phyloP scores from a whole-genome alignment of 2,888 invertebrate genomes.

The Tetanocera ferruginea region DNA sequence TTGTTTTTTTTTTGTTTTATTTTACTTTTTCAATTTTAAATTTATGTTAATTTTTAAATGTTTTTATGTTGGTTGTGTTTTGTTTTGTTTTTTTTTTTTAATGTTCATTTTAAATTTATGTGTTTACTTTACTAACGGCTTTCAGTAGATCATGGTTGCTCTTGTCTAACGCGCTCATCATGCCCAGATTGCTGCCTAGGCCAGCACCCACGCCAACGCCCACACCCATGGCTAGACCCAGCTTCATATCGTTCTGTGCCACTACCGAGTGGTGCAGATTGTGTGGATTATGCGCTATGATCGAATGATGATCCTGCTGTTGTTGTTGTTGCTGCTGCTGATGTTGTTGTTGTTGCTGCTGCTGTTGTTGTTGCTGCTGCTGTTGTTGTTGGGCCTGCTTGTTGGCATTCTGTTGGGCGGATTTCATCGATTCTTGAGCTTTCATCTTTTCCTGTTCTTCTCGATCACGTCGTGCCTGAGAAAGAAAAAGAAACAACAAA shows the following conservation, averaged over 20 bases:
- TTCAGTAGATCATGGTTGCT: constrained; percentile 69
- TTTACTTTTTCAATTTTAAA: constrained; percentile 34
- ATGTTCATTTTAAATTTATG: constrained; percentile 62
- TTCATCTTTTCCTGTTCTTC: constrained; percentile 94
- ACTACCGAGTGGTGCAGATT: constrained; percentile 70
- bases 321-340: constrained; percentile 64
- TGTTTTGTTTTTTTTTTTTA: constrained; percentile 41
- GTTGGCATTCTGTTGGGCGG: constrained; percentile 83
- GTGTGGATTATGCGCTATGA: constrained; percentile 70
- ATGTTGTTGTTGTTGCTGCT: constrained; percentile 61
- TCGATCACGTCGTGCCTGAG: constrained; percentile 83
- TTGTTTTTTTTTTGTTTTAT: background rate
- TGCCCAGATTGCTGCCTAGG: constrained; percentile 69
- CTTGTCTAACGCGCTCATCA: constrained; percentile 71
- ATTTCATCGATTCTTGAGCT: constrained; percentile 89
- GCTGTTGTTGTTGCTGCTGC: constrained; percentile 64
- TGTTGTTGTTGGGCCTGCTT: constrained; percentile 67
- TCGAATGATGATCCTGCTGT: constrained; percentile 67
- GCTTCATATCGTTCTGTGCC: constrained; percentile 70
- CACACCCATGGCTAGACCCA: constrained; percentile 69
- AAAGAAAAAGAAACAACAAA: background rate
- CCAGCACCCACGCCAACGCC: constrained; percentile 60
- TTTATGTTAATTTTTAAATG: constrained; percentile 3
- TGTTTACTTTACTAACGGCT: constrained; percentile 70
- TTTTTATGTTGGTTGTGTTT: background rate